Evolutionary conservation across 2,797 vertebrate genomes (phyloP).

Genomic region (Esox lucius): DNA sequence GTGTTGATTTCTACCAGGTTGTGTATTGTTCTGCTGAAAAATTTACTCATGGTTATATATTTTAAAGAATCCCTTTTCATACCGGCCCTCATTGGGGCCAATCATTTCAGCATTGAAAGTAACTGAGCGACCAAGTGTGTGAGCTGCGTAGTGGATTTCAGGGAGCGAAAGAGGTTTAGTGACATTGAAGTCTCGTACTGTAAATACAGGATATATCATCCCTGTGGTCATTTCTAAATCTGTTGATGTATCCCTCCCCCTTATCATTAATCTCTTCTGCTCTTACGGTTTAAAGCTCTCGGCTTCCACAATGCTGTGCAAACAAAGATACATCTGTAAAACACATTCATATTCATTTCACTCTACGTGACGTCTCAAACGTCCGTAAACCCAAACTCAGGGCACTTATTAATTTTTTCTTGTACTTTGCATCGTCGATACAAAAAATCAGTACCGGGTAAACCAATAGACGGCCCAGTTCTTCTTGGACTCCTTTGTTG

Average conservation of each 20-base stretch:
- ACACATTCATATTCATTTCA: neutral
- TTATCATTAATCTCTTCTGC: constrained; percentile 39
- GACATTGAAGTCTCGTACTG: neutral
- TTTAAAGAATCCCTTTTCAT: too few relatives aligned
- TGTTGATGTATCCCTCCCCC: constrained; percentile 52
- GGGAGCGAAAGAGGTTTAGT: too few relatives aligned
- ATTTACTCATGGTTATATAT: too few relatives aligned
- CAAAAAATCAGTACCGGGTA: too few relatives aligned
- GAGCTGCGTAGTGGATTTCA: too few relatives aligned
- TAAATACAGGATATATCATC: constrained; percentile 44
- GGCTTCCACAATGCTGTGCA: neutral
- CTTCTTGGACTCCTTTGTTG: neutral
- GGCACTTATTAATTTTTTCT: too few relatives aligned
- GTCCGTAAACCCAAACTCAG: neutral
- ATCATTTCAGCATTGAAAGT: too few relatives aligned
- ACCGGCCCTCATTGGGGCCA: too few relatives aligned
- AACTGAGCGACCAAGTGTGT: too few relatives aligned
- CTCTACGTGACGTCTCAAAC: neutral
- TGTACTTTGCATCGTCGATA: too few relatives aligned
- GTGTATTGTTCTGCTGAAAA: neutral
- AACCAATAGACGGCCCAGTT: neutral
- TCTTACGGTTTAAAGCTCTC: constrained; percentile 44
- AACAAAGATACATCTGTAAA: neutral
- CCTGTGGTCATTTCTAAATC: constrained; percentile 54
- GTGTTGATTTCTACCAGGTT: neutral